Evolutionary conservation across 1,140 invertebrate species (phyloP), one percentile per base, ranked within the genome.

Genomic region (Telenomus remus): DNA sequence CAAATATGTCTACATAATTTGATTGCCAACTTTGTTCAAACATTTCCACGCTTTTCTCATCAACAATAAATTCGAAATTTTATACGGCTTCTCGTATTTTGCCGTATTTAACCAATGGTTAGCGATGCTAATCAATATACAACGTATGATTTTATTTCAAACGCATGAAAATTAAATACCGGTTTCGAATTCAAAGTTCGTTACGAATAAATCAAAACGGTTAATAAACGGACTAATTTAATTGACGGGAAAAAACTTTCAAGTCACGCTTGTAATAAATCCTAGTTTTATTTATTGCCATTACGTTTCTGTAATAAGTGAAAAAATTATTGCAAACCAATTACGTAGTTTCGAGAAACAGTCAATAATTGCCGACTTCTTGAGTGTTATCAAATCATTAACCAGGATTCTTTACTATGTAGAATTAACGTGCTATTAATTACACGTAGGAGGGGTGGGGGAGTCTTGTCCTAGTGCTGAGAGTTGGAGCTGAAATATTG

Each of bases 391-490:
- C 70, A 61, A 66, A 74, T 37, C 56, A 66, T 66, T 66, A 74
- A 46, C 42, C 39, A 33, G 33, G 12, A 51, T 61, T 66, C 39
- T 61, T 66, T 74, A 66, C 66, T 65, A 61, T 61, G 34, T 61
- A 56, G 63, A 74, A 74, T 74, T 74, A 74, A 74, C 63, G 61
- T 50, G 50, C 68, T 74, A 74, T 74, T 74, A 74, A 74, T 74
- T 74, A 74, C 51, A 74, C 39, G 19, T 27, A 6, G 19, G 19
- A 27, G 19, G 16, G n/a, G 49, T 27, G 37, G 47, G 47, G 27
- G 7, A 48, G 60, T 63, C 39, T n/a, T 50, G 4, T 56, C 50
- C 63, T 74, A 68, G 68, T 68, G 71, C 19, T 63, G 71, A 47
- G 51, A 74, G 68, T 74, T 57, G 64, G 68, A 74, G 33, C 47